Percentiles rank a stretch among this genome's conserved stretches.
Conservation (phyloP, 2,113 vertebrate species). For the Aegithalos caudatus region DNA sequence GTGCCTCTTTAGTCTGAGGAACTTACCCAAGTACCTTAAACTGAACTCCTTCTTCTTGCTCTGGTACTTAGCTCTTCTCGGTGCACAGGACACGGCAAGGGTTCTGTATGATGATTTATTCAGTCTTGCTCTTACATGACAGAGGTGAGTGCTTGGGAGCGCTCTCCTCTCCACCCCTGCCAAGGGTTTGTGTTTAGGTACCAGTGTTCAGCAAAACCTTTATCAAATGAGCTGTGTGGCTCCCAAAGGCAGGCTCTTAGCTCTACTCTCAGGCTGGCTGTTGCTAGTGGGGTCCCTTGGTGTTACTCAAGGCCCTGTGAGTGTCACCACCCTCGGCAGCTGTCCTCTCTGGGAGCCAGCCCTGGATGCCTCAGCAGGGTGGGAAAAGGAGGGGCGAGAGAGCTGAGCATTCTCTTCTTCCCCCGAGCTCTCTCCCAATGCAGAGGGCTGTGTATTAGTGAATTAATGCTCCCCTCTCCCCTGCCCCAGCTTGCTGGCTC, state of each 20-base stretch:
- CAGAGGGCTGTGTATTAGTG: not conserved
- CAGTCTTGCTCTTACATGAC: not conserved
- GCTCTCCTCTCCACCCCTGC: not conserved
- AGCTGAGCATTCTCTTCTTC: not conserved
- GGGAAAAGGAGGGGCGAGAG: not conserved
- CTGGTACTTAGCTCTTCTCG: not conserved
- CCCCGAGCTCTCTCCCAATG: not conserved
- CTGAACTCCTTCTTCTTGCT: not conserved
- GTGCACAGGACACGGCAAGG: accelerated
- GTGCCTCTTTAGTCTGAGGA: not conserved
- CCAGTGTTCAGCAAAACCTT: not conserved
- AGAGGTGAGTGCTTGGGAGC: not conserved
- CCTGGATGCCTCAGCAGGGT: not conserved
- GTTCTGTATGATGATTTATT: not conserved
- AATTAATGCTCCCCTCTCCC: not conserved
- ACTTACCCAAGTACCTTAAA: not conserved
- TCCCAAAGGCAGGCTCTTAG: not conserved
- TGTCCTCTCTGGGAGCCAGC: not conserved
- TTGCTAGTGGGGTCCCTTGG: not conserved
- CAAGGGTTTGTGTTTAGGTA: not conserved
- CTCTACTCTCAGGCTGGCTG: not conserved
- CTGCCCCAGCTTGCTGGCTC: not conserved
- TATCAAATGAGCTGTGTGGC: not conserved
- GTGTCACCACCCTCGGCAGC: not conserved
- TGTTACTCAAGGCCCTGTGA: not conserved